Evolutionary conservation across 1,140 invertebrate genomes (phyloP).

Genomic region (Coelopa frigida): DNA sequence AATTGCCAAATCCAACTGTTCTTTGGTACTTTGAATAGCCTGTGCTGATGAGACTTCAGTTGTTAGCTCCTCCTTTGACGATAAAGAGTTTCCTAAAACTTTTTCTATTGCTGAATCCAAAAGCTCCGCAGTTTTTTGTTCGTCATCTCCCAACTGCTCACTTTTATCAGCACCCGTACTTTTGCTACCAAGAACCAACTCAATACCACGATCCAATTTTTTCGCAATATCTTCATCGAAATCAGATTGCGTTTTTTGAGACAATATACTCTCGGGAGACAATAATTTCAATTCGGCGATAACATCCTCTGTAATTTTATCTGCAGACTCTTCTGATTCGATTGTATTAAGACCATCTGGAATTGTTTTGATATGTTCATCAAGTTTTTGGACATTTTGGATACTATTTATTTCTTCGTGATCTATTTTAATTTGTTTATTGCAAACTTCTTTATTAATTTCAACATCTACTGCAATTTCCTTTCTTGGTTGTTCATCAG

Average conservation of each 20-base stretch:
- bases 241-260: neutral
- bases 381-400: no score
- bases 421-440: no score
- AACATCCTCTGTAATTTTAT: neutral
- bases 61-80: no score
- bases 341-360: no score
- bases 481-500: no score
- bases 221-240: neutral
- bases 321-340: neutral
- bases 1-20: no score
- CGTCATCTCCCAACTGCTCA: conserved; percentile 1
- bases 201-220: neutral
- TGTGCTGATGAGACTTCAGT: no score
- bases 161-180: neutral
- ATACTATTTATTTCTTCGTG: no score
- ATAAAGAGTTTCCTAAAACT: conserved; percentile 2
- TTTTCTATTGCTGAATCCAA: conserved; percentile 2
- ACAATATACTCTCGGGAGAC: neutral
- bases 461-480: no score
- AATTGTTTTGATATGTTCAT: no score
- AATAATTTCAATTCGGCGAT: conserved; percentile 5
- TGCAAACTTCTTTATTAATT: no score
- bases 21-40: no score
- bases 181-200: neutral
- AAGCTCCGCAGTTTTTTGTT: conserved; percentile 1